Evolutionary conservation across 2,797 vertebrate species (phyloP).

Genomic region (Melopsittacus undulatus): DNA sequence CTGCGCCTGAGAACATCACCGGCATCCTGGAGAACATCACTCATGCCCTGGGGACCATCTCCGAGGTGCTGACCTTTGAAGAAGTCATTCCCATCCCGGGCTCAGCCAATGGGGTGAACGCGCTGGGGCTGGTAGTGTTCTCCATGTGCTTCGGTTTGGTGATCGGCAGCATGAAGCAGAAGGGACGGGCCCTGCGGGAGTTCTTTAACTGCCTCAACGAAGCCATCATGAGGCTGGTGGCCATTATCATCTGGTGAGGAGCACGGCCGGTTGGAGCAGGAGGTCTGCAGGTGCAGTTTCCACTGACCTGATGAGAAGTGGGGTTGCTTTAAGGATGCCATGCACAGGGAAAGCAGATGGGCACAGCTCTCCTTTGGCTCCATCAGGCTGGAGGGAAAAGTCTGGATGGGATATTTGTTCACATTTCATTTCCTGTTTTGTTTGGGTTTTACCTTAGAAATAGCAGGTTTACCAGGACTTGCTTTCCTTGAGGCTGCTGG

Average conservation of each 20-base stretch:
- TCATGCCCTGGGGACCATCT: slow-evolving; percentile 80
- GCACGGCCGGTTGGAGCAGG: slow-evolving; percentile 13
- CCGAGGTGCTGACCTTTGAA: slow-evolving; percentile 86
- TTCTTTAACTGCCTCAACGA: slow-evolving; percentile 96
- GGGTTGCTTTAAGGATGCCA: slow-evolving; percentile 50
- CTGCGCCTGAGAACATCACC: slow-evolving; percentile 69
- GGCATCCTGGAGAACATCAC: slow-evolving; percentile 81
- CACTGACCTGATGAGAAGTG: slow-evolving; percentile 55
- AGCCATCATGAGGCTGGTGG: slow-evolving; percentile 95
- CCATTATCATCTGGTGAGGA: slow-evolving; percentile 95
- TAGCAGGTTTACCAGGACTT: slow-evolving; percentile 35
- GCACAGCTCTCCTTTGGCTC: slow-evolving; percentile 20
- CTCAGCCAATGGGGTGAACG: slow-evolving; percentile 90
- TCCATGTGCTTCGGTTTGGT: slow-evolving; percentile 95
- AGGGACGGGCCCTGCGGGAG: slow-evolving; percentile 87
- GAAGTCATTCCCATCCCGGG: slow-evolving; percentile 88
- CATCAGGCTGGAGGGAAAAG: slow-evolving; percentile 52
- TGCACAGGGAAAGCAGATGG: slow-evolving; percentile 38
- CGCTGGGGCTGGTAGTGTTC: slow-evolving; percentile 94
- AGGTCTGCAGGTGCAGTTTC: slow-evolving; percentile 69
- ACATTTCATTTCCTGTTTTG: slow-evolving; percentile 64
- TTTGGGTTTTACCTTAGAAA: slow-evolving; percentile 32
- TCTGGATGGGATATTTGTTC: slow-evolving; percentile 59
- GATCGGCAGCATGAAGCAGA: slow-evolving; percentile 94
- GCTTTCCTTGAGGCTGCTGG: slow-evolving; percentile 48